Base-by-base conservation (phyloP, 2,888 invertebrate species). In the Sinelater perroti region DNA sequence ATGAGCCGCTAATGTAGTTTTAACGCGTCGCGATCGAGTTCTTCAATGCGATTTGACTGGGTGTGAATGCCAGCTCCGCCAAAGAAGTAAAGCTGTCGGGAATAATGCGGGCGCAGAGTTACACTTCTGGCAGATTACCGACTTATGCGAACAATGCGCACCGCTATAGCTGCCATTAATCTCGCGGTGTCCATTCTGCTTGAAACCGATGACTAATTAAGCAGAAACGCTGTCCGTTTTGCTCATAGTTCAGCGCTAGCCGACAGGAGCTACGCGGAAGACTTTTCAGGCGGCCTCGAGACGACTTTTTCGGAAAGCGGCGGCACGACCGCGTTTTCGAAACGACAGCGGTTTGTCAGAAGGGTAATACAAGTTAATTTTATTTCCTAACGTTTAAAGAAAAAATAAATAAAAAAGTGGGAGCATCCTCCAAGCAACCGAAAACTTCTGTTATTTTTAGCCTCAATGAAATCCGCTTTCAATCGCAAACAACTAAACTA, bases 141-240 rank as follows among this genome's bases (percentile, higher is more conserved):
- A 30, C 21, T 3, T 21, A 50, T 50, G 36, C 38, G 6, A 38
- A 50, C 50, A 50, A 50, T 50, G 50, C 36, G 38, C 13, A 11
- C 50, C 36, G 11, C 30, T 50, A 50, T 8, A 28, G 50, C 0
- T 11, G 30, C 28, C 13, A 50, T 38, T 38, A 38, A 28, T 50
- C 36, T 38, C 38, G 10, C 5, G 38, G 36, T 17, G 26, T 30
- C 13, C 26, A 26, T 38, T 36, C 28, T 30, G 36, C 11, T 50
- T 28, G 10, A 50, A 28, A 50, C 38, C 36, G 26, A 28, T 50
- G 50, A 38, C 38, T 50, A 50, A 50, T 36, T 36, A 49, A 24
- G 7, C 8, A 40, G 16, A 40, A 40, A 13, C 26, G 24, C 40
- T 14, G 14, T 40, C 26, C 14, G 24, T 13, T 20, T 38, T 5